Evolutionary conservation across 1,140 invertebrate species (phyloP).

Genomic region (Eumeta japonica): DNA sequence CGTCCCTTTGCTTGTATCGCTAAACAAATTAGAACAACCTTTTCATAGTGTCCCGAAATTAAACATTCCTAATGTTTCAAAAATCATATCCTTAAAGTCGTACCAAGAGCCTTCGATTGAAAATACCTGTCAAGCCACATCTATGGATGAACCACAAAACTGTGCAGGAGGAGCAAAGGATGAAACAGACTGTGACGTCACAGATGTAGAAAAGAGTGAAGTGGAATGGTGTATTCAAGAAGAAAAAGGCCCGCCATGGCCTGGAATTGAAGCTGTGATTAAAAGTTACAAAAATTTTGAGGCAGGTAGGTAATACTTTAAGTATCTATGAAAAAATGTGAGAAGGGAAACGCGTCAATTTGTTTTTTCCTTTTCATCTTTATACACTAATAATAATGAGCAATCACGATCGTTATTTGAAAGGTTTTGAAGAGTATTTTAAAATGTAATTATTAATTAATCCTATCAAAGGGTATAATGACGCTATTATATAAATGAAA

Average conservation of each 20-base stretch:
- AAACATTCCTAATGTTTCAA: slow-evolving; percentile 50
- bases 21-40: slow-evolving; percentile 16
- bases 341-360: not conserved
- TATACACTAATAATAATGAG: too few species aligned
- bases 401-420: too few species aligned
- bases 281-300: slow-evolving; percentile 35
- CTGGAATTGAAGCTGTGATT: slow-evolving; percentile 24
- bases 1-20: slow-evolving; percentile 16
- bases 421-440: too few species aligned
- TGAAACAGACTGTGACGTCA: slow-evolving; percentile 9
- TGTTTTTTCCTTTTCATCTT: not conserved
- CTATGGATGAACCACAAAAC: slow-evolving; percentile 47
- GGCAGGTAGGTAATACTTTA: slow-evolving; percentile 21
- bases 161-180: slow-evolving; percentile 29
- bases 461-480: too few species aligned
- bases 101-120: slow-evolving; percentile 18
- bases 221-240: slow-evolving; percentile 29
- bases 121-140: slow-evolving; percentile 33
- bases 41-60: slow-evolving; percentile 26
- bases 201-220: slow-evolving; percentile 15
- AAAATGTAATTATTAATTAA: too few species aligned
- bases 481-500: too few species aligned
- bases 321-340: not conserved
- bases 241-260: slow-evolving; percentile 22
- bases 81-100: slow-evolving; percentile 44